Evolutionary conservation across 2,113 vertebrate species (phyloP).

Genomic region (Actenoides lindsayi): DNA sequence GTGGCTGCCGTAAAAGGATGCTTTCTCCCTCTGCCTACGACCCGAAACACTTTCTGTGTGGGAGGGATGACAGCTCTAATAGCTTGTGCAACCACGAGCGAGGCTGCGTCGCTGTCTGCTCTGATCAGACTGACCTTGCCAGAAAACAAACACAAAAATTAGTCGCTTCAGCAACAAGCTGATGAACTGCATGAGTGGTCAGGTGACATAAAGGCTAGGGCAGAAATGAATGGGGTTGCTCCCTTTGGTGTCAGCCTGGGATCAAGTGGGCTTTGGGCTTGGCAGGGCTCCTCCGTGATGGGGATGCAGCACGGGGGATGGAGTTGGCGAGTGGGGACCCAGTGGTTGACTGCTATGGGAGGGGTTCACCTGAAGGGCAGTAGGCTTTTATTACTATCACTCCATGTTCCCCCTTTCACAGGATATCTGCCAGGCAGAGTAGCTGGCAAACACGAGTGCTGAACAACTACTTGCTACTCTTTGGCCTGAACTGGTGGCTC

Average conservation of each 20-base stretch:
- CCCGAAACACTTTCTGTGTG: neutral
- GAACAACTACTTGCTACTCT: neutral
- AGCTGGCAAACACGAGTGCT: neutral
- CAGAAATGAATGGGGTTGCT: neutral
- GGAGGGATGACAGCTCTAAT: neutral
- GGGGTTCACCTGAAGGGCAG: neutral
- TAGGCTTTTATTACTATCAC: neutral
- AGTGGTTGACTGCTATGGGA: neutral
- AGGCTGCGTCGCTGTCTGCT: neutral
- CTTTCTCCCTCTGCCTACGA: neutral
- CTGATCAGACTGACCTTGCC: slow-evolving; percentile 9
- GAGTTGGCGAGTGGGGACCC: rapidly evolving
- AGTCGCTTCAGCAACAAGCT: neutral
- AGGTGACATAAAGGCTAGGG: neutral
- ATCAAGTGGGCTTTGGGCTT: neutral
- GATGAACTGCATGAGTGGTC: neutral
- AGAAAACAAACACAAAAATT: slow-evolving; percentile 21
- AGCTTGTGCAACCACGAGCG: neutral
- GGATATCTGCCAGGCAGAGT: neutral
- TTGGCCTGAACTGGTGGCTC: neutral
- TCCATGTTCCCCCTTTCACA: rapidly evolving
- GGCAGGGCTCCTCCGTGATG: neutral
- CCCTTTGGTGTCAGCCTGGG: neutral
- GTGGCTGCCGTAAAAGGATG: neutral
- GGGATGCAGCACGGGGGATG: rapidly evolving